Conservation (phyloP, 92 coral and sea anemone genomes). For the Phenganax subtilis region DNA sequence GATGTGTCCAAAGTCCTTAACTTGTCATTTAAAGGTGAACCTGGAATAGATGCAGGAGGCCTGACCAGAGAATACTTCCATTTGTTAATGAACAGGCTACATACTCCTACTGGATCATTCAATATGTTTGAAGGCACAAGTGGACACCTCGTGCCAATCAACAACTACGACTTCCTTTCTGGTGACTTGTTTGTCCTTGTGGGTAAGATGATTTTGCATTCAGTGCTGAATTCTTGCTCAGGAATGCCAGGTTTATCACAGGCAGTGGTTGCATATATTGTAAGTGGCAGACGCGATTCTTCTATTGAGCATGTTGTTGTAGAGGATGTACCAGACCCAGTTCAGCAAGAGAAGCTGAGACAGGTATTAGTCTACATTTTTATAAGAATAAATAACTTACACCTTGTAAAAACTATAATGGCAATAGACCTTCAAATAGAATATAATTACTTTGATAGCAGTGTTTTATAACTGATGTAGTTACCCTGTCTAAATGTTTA, state of each 20-base stretch:
- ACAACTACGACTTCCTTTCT: constrained; percentile 46
- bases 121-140: constrained; percentile 46
- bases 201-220: constrained; percentile 29
- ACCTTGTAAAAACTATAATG: too few species aligned
- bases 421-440: too few species aligned
- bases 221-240: constrained; percentile 34
- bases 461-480: too few species aligned
- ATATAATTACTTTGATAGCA: too few species aligned
- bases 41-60: constrained; percentile 52
- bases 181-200: constrained; percentile 34
- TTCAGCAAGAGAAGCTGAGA: neutral
- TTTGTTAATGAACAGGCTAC: constrained; percentile 38
- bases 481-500: too few species aligned
- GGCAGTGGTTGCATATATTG: constrained; percentile 37
- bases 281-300: constrained; percentile 35
- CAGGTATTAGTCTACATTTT: neutral
- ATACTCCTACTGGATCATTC: constrained; percentile 20
- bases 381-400: too few species aligned
- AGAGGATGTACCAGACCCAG: constrained; percentile 4
- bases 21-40: constrained; percentile 37
- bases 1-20: constrained; percentile 34
- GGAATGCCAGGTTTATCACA: constrained; percentile 47
- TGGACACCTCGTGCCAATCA: constrained; percentile 44
- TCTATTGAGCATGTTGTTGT: constrained; percentile 36
- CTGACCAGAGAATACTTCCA: constrained; percentile 39